Percentiles rank a stretch among this genome's conserved stretches.
phyloP scores from a whole-genome alignment of 2,113 vertebrate genomes.

The Pelvicachromis taeniatus region DNA sequence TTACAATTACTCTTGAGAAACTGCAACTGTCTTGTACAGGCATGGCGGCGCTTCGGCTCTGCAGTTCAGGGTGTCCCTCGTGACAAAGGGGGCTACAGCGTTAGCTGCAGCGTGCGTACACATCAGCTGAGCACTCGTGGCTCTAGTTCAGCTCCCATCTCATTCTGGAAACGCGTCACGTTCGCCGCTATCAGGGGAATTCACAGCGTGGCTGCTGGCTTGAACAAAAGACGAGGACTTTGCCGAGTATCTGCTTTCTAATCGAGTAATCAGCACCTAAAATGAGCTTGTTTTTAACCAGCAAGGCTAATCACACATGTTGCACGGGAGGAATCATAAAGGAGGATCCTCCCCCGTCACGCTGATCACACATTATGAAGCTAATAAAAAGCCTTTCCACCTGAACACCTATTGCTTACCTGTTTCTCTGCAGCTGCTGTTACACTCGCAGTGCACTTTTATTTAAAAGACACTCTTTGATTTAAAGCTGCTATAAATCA shows the following conservation, averaged over 20 bases:
- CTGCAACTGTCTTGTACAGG: not conserved
- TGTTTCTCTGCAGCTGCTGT: not conserved
- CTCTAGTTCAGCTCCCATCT: not conserved
- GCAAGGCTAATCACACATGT: not conserved
- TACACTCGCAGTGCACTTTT: not conserved
- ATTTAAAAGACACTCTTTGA: not conserved
- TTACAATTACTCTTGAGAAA: slow-evolving; percentile 47
- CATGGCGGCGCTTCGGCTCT: not conserved
- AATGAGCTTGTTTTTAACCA: not conserved
- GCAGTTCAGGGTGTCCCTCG: not conserved
- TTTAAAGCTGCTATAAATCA: not conserved
- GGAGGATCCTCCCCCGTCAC: not conserved
- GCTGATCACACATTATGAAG: not conserved
- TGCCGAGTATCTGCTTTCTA: not conserved
- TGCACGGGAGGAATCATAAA: not conserved
- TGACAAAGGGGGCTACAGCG: slow-evolving; percentile 14
- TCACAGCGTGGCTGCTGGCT: not conserved
- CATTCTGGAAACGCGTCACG: not conserved
- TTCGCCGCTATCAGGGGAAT: not conserved
- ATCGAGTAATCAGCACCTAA: slow-evolving; percentile 9
- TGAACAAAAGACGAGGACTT: not conserved
- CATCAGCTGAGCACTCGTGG: slow-evolving; percentile 15
- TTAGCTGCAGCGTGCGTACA: not conserved
- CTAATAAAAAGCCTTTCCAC: not conserved
- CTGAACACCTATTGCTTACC: not conserved